These are phyloP conservation scores for Temnothorax longispinosus DNA, from an alignment of 1,140 invertebrate species.

Conservation along the genomic window DNA sequence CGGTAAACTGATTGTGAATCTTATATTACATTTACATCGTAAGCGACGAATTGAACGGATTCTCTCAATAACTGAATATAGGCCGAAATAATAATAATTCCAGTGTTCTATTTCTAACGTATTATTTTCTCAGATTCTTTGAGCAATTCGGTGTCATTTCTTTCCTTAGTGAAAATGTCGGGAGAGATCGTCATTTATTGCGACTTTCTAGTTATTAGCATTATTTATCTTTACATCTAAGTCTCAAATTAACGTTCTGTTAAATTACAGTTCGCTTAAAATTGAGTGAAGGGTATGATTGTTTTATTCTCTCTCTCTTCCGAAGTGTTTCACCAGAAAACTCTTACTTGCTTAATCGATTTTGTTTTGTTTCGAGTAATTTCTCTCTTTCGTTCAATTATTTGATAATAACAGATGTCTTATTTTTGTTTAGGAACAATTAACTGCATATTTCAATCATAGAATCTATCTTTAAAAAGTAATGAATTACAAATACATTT, in stretches of 20 bases:
- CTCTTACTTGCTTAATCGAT: neutral
- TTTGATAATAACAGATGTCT: neutral
- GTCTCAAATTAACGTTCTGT: neutral
- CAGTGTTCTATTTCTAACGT: neutral
- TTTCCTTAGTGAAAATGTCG: neutral
- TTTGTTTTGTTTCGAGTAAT: neutral
- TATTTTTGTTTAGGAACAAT: neutral
- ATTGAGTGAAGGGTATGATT: neutral
- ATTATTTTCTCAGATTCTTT: constrained; percentile 21
- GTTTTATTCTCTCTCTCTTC: neutral
- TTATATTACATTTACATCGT: neutral
- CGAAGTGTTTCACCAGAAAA: neutral
- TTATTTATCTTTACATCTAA: constrained; percentile 4
- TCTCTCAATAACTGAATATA: neutral
- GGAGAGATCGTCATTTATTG: constrained; percentile 19
- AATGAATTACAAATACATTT: neutral
- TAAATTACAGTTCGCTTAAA: constrained; percentile 15
- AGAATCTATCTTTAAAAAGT: neutral
- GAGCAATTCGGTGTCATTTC: constrained; percentile 2
- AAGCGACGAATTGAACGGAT: neutral
- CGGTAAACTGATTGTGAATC: neutral
- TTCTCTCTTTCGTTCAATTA: neutral
- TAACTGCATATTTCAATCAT: neutral
- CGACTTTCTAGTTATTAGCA: constrained; percentile 35
- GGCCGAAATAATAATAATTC: neutral